Conservation (phyloP, 2,888 invertebrate genomes). For the Dimorphilus gyrociliatus region DNA sequence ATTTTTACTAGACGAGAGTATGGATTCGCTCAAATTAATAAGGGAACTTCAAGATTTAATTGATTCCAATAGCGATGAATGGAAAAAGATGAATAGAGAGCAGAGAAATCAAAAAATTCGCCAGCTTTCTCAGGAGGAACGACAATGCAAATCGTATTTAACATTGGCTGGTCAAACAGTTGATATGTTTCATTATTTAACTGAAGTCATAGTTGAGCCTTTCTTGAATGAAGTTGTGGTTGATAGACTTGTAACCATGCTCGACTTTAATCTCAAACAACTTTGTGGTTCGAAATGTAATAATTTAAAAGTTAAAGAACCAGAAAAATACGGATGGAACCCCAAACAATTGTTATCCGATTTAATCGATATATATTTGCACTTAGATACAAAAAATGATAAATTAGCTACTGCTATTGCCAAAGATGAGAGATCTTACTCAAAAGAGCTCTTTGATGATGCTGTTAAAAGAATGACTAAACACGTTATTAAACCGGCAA, state of each 20-base stretch:
- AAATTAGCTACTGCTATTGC: conserved; percentile 61
- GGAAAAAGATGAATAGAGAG: conserved; percentile 47
- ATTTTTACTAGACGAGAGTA: conserved; percentile 83
- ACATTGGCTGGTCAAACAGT: conserved; percentile 86
- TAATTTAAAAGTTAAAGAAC: conserved; percentile 69
- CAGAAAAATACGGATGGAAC: conserved; percentile 93
- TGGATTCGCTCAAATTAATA: conserved; percentile 60
- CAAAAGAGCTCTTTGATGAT: conserved; percentile 75
- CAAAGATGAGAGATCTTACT: conserved; percentile 88
- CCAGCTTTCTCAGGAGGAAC: conserved; percentile 35
- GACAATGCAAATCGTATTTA: conserved; percentile 52
- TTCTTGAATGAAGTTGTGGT: conserved; percentile 76
- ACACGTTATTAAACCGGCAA: conserved; percentile 62
- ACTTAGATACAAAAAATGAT: conserved; percentile 68
- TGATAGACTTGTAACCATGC: conserved; percentile 86
- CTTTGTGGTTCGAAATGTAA: conserved; percentile 90
- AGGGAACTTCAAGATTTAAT: conserved; percentile 66
- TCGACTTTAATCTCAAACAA: conserved; percentile 92
- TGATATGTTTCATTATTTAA: conserved; percentile 92
- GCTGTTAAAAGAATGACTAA: conserved; percentile 66
- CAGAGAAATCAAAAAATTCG: conserved; percentile 33
- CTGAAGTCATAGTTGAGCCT: conserved; percentile 73
- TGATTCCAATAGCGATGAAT: conserved; percentile 50
- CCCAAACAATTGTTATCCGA: conserved; percentile 75
- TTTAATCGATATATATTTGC: conserved; percentile 87